Evolutionary conservation across 2,113 vertebrate species (phyloP), one percentile per base, ranked within the genome.

Genomic region (Phrynosoma blainvillii): DNA sequence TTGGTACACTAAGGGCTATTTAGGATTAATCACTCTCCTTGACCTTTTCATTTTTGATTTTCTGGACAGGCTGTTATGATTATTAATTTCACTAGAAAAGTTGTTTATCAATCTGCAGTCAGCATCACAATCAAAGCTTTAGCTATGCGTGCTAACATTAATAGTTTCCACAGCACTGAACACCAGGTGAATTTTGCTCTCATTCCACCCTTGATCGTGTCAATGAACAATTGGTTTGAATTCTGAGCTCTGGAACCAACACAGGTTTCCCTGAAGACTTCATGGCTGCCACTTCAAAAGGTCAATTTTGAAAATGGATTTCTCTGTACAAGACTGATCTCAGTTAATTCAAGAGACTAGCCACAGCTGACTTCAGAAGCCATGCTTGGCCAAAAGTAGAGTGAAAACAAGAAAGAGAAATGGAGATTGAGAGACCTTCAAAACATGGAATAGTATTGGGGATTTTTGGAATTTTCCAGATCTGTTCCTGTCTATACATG

Each of bases 31-130:
- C 80, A 54, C n/a, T 23, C 18, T 93, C 91, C 82, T 92, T 89
- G 84, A 92, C 91, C 79, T 84, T 90, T 78, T 93, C 89, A 92
- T 92, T 93, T 91, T 90, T 83, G 59, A 79, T 88, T 89, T 93
- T 94, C 87, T 92, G 36, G 93, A 90, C 90, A 87, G 88, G 87
- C 40, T 0, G 0, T 88, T 89, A 71, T 20, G 71, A 84, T 90
- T 94, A 93, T 95, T 95, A 95, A 95, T 94, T 93, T 91, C 77
- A 87, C 66, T 11, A 21, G 81, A 91, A 79, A 92, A 92, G 74
- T 88, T 94, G 92, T 94, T 95, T 89, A 85, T 94, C 88, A 68
- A 80, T 66, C 42, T 27, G 42, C 73, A 20, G 87, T 74, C 30
- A 90, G 87, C 20, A 91, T 89, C 87, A 87, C 76, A 92, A 80